A percentile compares a stretch with the other conserved stretches of the same genome.
These are phyloP conservation scores for Xiphydria camelus DNA, from an alignment of 2,888 invertebrate species.

Conservation along the genomic window DNA sequence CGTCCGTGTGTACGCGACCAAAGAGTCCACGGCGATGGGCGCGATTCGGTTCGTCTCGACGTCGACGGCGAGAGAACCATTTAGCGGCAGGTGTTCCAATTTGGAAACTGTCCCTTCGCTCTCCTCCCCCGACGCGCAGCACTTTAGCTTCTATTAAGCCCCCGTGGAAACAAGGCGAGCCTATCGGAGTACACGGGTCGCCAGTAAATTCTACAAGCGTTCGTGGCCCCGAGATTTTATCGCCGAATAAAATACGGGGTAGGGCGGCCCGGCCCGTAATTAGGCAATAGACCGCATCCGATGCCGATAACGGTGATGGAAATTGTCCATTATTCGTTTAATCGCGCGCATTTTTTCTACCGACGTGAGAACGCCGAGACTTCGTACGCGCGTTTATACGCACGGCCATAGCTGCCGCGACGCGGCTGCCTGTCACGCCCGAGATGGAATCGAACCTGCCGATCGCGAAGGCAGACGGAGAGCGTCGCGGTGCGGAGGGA, in stretches of 20 bases:
- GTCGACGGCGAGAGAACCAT: too few species aligned
- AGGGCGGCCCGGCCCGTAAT: slow-evolving; percentile 12
- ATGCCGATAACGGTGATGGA: slow-evolving; percentile 14
- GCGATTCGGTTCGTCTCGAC: too few species aligned
- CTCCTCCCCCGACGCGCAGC: slow-evolving; percentile 8
- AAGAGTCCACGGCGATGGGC: too few species aligned
- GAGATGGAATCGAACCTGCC: too few species aligned
- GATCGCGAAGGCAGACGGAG: not conserved
- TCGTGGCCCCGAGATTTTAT: slow-evolving; percentile 11
- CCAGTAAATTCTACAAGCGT: slow-evolving; percentile 1
- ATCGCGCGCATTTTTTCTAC: slow-evolving; percentile 8
- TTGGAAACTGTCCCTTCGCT: slow-evolving; percentile 20
- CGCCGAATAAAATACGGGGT: slow-evolving; percentile 12
- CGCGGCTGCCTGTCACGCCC: too few species aligned
- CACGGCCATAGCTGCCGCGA: too few species aligned
- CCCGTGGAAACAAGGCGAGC: not conserved
- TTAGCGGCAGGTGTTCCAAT: not conserved
- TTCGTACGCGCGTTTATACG: too few species aligned
- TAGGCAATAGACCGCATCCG: slow-evolving; percentile 18
- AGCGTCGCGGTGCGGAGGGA: too few species aligned
- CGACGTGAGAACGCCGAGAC: slow-evolving; percentile 9
- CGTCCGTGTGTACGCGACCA: too few species aligned
- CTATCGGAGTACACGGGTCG: slow-evolving; percentile 1
- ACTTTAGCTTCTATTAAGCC: slow-evolving; percentile 16
- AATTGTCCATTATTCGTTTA: slow-evolving; percentile 14